Evolutionary conservation across 2,888 invertebrate genomes (phyloP), one percentile per base, ranked within the genome.

Genomic region (Protula sp.): DNA sequence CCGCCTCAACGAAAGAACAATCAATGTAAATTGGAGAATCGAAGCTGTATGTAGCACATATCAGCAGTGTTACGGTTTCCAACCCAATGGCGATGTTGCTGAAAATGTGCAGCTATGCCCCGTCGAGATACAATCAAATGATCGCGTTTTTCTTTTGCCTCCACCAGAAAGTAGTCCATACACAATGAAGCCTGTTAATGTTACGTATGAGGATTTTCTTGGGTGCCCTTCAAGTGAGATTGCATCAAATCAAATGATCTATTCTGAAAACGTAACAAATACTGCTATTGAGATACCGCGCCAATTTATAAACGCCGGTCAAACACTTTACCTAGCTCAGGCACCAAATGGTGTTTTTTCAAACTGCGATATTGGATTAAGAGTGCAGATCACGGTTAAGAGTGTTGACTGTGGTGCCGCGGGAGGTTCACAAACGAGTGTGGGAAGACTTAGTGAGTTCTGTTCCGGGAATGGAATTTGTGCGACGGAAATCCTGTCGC

Each of bases 31-130:
- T 30, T 53, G 53, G 53, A 5, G 53, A 0, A 29, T 53, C 24
- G 53, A 53, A 2, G 28, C 28, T 4, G 53, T 53, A 19, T 53
- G 53, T n/a, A 53, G 53, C 29, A 53, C 53, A 2, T n/a, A n/a
- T n/a, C n/a, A n/a, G n/a, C n/a, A n/a, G n/a, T n/a, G n/a, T n/a
- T n/a, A n/a, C n/a, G 55, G 55, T 9, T 22, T 38, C n/a, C 31
- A 45, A 38, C 31, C 55, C 22, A 45, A 30, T 28, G 45, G 55
- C 26, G 55, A 55, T 22, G 22, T 30, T 9, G 45, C 5, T 24
- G n/a, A 38, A 19, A 24, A 55, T 38, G 55, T 55, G 24, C 55
- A 55, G 55, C 26, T 55, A 5, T 55, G 55, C 38, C 55, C 55
- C 26, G 22, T 55, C 2, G 22, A 38, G 5, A 28, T 55, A 22